A percentile compares a stretch with the other conserved stretches of the same genome.
These are phyloP conservation scores for Eulithis testata DNA, from an alignment of 2,888 invertebrate species.

Conservation along the genomic window DNA sequence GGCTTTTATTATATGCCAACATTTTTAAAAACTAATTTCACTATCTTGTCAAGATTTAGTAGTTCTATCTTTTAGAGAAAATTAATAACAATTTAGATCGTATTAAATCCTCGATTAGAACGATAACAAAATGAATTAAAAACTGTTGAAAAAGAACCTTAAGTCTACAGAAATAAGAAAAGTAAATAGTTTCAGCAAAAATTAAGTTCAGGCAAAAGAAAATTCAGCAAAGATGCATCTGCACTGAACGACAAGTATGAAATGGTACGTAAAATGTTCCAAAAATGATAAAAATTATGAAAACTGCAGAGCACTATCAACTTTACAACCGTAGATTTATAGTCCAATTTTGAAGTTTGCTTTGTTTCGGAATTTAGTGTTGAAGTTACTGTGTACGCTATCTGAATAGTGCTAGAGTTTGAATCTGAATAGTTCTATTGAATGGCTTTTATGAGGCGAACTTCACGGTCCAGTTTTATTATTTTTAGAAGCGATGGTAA, in stretches of 20 bases:
- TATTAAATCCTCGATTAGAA: no score
- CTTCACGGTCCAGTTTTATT: constrained; percentile 1
- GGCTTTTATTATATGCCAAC: no score
- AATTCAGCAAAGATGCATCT: constrained; percentile 12
- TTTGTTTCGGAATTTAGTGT: constrained; percentile 20
- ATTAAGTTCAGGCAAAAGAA: neutral
- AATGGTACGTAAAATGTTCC: constrained; percentile 16
- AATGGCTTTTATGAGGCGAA: constrained; percentile 17
- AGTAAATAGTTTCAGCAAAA: neutral
- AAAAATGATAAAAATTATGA: constrained; percentile 16
- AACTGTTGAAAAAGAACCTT: neutral
- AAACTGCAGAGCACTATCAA: constrained; percentile 15
- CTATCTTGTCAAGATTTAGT: no score
- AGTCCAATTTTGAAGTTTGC: constrained; percentile 23
- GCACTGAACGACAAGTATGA: constrained; percentile 6
- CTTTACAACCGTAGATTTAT: constrained; percentile 20
- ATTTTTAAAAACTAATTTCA: no score
- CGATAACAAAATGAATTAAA: neutral
- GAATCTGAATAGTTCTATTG: no score
- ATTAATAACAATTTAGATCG: no score
- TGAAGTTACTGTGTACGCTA: constrained; percentile 20
- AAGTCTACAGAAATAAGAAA: constrained; percentile 10
- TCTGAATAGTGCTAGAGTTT: constrained; percentile 12
- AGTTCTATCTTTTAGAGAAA: no score
- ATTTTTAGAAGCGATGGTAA: neutral